Evolutionary conservation across 2,797 vertebrate species (phyloP).

Genomic region (Enteromius viviparus): DNA sequence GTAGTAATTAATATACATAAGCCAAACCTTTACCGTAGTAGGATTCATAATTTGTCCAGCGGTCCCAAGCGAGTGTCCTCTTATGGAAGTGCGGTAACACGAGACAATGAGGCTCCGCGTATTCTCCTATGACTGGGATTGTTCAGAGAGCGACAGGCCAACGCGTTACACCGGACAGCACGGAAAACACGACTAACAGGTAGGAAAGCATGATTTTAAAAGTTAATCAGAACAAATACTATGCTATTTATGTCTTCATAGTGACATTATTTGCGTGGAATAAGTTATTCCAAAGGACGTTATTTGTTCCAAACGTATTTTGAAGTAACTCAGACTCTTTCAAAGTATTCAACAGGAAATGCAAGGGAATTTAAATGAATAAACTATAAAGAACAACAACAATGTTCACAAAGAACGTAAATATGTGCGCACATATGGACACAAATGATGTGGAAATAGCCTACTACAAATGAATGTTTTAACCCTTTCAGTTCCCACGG

Average conservation of each 20-base stretch:
- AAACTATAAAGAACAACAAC: not conserved
- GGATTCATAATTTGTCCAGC: not conserved
- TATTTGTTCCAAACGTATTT: not conserved
- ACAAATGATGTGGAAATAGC: not conserved
- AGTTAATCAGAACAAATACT: not conserved
- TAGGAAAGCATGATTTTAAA: constrained; percentile 9
- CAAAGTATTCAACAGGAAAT: not conserved
- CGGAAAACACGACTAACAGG: constrained; percentile 43
- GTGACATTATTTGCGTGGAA: not conserved
- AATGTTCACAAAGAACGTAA: not conserved
- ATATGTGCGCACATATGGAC: not conserved
- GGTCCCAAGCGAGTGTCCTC: constrained; percentile 43
- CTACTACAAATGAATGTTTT: not conserved
- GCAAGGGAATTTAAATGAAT: not conserved
- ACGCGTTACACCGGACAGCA: constrained; percentile 24
- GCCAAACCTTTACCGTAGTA: constrained; percentile 16
- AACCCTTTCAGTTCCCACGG: not conserved
- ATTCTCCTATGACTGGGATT: constrained; percentile 49
- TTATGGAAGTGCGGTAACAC: constrained; percentile 58
- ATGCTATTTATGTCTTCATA: not conserved
- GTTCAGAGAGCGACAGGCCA: constrained; percentile 34
- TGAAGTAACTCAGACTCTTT: not conserved
- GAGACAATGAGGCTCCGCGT: constrained; percentile 49
- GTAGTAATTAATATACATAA: constrained; percentile 14
- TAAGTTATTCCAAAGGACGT: not conserved